phyloP scores from a whole-genome alignment of 2,888 invertebrate genomes.

The Chesias legatella region DNA sequence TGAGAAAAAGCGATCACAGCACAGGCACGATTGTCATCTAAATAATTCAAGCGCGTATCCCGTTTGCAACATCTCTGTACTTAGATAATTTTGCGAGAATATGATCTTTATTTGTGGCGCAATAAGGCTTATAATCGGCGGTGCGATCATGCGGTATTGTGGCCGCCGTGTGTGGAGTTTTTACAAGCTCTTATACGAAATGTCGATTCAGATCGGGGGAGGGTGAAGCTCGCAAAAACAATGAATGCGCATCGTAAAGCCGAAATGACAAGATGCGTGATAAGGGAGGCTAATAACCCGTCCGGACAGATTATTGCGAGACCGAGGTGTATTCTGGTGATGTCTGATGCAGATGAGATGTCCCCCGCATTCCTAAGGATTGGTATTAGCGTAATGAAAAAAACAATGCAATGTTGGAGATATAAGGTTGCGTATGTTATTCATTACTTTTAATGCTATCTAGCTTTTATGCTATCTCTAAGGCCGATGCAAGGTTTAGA shows the following conservation, averaged over 20 bases:
- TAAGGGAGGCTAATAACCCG: constrained; percentile 57
- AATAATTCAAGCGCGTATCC: constrained; percentile 74
- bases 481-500: too few relatives aligned
- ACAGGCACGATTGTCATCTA: constrained; percentile 75
- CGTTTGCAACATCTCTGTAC: constrained; percentile 54
- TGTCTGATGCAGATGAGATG: constrained; percentile 13
- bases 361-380: constrained; percentile 3
- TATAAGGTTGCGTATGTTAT: too few relatives aligned
- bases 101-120: constrained; percentile 14
- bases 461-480: too few relatives aligned
- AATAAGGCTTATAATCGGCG: constrained; percentile 33
- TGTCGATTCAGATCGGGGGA: constrained; percentile 69
- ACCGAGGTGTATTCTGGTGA: constrained; percentile 1
- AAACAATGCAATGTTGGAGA: too few relatives aligned
- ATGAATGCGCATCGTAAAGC: constrained; percentile 65
- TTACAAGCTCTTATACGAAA: constrained; percentile 74
- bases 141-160: background rate
- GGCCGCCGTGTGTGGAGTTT: constrained; percentile 56
- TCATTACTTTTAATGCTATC: too few relatives aligned
- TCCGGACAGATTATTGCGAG: constrained; percentile 29
- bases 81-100: constrained; percentile 26
- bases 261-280: constrained; percentile 64
- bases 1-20: constrained; percentile 74
- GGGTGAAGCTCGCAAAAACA: constrained; percentile 65
- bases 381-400: constrained; percentile 19